phyloP scores from a whole-genome alignment of 2,797 vertebrate species.

The Lutjanus argentimaculatus region DNA sequence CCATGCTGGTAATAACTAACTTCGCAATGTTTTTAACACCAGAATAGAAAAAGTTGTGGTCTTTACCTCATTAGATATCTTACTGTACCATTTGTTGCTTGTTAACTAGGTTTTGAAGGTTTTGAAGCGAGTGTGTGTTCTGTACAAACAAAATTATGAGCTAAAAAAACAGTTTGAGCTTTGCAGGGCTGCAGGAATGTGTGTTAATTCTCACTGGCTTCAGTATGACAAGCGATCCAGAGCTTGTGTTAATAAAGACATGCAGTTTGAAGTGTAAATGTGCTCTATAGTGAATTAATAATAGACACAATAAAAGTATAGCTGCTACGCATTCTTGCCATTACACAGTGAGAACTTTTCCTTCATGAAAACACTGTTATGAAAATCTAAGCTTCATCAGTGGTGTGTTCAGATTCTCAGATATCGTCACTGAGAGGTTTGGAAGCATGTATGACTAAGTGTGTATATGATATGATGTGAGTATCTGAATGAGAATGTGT shows the following conservation, averaged over 20 bases:
- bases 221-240: background rate
- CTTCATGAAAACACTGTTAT: slow-evolving; percentile 8
- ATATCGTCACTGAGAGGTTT: slow-evolving; percentile 41
- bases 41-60: background rate
- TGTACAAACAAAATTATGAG: background rate
- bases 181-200: background rate
- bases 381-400: slow-evolving; percentile 26
- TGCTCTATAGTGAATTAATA: background rate
- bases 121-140: background rate
- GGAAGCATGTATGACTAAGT: slow-evolving; percentile 5
- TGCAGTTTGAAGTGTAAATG: background rate
- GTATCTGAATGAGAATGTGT: slow-evolving; percentile 62
- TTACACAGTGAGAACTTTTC: slow-evolving; percentile 22
- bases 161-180: background rate
- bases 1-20: background rate
- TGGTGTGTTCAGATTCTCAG: slow-evolving; percentile 15
- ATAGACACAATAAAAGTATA: background rate
- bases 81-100: background rate
- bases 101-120: too few species aligned
- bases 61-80: background rate
- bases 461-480: slow-evolving; percentile 36
- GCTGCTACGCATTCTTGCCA: background rate
- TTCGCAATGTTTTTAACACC: background rate
- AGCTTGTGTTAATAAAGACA: background rate
- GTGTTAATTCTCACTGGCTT: background rate